phyloP scores from a whole-genome alignment of 1,140 invertebrate species.

The Delia radicum region DNA sequence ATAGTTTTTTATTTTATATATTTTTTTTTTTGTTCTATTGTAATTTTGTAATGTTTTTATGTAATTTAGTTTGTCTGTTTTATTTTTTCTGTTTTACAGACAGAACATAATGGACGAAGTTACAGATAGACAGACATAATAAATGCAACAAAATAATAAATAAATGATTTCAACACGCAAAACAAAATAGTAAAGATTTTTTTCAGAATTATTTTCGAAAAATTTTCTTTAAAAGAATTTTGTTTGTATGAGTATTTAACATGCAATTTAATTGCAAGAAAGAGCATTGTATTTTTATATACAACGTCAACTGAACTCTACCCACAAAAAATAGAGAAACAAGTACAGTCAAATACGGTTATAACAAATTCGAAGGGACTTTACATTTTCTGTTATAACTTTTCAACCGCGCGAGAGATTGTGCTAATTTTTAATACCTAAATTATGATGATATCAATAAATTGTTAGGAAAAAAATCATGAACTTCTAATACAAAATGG shows the following conservation, averaged over 20 bases:
- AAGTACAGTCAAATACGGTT: no score
- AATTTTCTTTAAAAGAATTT: background rate
- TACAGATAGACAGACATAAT: background rate
- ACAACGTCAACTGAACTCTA: no score
- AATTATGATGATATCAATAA: no score
- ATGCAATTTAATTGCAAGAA: background rate
- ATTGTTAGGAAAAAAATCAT: no score
- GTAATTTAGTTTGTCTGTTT: background rate
- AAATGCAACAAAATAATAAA: background rate
- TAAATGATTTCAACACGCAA: background rate
- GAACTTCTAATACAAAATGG: no score
- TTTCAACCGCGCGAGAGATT: no score
- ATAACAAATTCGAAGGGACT: no score
- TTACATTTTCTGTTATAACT: no score
- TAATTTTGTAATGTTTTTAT: background rate
- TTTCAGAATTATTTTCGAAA: background rate
- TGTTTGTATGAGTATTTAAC: background rate
- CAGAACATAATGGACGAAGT: background rate
- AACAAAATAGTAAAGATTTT: background rate
- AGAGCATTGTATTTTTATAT: background rate
- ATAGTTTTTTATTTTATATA: background rate
- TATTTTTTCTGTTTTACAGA: background rate
- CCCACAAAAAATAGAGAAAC: no score
- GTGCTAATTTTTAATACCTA: no score
- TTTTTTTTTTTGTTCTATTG: no score